Conservation (phyloP, 2,888 invertebrate species). For the Sinodicranocentrus sp. region DNA sequence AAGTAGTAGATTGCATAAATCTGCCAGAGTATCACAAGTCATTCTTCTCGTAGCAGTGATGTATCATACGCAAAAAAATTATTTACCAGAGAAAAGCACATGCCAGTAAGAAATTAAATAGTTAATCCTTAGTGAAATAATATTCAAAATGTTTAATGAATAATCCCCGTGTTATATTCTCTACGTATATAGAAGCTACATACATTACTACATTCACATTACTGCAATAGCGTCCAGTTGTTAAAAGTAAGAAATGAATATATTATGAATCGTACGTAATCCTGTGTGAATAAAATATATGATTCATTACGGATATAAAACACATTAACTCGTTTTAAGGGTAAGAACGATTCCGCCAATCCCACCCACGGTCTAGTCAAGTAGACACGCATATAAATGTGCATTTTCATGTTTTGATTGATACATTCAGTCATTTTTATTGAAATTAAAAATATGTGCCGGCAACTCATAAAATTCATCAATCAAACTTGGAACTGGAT, state of each 20-base stretch:
- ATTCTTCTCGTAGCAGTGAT: conserved; percentile 37
- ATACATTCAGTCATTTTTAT: no score
- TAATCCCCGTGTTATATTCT: conserved; percentile 69
- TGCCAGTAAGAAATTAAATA: conserved; percentile 70
- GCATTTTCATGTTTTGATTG: no score
- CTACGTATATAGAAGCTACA: conserved; percentile 43
- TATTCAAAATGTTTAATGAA: conserved; percentile 58
- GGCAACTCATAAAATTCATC: no score
- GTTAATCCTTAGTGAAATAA: conserved; percentile 58
- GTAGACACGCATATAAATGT: no score
- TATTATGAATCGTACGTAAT: conserved; percentile 60
- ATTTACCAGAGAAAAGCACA: conserved; percentile 68
- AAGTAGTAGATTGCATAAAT: no score
- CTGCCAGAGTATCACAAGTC: conserved; percentile 35
- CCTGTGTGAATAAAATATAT: conserved; percentile 68
- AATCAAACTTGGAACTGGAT: no score
- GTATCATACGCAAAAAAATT: conserved; percentile 39
- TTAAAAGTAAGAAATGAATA: conserved; percentile 49
- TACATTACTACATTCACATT: conserved; percentile 62
- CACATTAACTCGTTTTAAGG: no score
- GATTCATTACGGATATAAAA: conserved; percentile 68
- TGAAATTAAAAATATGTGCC: no score
- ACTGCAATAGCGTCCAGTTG: conserved; percentile 70
- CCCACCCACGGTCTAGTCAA: no score
- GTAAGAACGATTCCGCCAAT: no score